These are phyloP conservation scores for Deroplatys truncata DNA, from an alignment of 2,888 invertebrate genomes.

Conservation along the genomic window DNA sequence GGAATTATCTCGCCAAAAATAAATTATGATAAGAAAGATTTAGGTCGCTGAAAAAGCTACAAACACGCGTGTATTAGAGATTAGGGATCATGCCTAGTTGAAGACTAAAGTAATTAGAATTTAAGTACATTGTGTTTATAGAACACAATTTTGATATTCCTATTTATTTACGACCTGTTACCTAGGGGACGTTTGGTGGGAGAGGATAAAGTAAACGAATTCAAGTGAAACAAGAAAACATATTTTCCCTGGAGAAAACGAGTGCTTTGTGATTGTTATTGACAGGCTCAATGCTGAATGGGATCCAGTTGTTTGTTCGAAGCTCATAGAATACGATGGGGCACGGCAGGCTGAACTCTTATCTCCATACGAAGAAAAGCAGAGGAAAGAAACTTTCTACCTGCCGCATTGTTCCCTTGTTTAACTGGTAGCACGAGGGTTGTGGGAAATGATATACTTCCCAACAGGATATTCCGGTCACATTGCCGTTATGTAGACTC, in stretches of 20 bases:
- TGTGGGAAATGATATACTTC: background rate
- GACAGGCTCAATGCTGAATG: background rate
- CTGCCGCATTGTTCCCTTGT: background rate
- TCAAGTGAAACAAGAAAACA: background rate
- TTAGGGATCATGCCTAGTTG: too few relatives aligned
- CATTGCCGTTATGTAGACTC: background rate
- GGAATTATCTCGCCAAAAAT: too few relatives aligned
- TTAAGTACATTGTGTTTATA: too few relatives aligned
- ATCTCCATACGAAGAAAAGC: background rate
- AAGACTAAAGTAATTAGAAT: too few relatives aligned
- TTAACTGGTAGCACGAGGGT: background rate
- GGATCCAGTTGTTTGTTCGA: background rate
- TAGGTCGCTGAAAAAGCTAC: too few relatives aligned
- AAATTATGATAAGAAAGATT: too few relatives aligned
- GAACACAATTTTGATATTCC: too few relatives aligned
- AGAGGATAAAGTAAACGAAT: too few relatives aligned
- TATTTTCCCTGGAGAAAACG: background rate
- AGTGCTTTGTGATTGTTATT: background rate
- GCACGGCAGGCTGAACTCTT: background rate
- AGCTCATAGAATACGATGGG: background rate
- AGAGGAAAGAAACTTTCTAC: background rate
- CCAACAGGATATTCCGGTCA: too few relatives aligned
- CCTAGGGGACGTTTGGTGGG: too few relatives aligned
- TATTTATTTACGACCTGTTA: too few relatives aligned
- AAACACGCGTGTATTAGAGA: too few relatives aligned